phyloP scores from a whole-genome alignment of 2,113 vertebrate genomes.

The Sebastes fasciatus region DNA sequence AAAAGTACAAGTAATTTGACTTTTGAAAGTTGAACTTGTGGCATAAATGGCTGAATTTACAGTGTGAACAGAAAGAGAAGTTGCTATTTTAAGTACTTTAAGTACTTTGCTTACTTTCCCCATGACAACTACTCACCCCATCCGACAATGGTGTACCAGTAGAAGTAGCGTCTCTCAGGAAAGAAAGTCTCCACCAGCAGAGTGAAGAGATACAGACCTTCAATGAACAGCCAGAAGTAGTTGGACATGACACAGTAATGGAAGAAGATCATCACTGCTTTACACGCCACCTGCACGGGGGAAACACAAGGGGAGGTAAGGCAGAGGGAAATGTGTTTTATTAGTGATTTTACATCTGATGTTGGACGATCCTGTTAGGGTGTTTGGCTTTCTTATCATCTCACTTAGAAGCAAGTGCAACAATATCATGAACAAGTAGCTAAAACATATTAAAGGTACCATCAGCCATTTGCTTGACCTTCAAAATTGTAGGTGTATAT shows the following conservation, averaged over 20 bases:
- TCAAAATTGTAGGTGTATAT: neutral
- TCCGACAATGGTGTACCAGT: constrained; percentile 90
- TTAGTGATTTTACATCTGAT: constrained; percentile 2
- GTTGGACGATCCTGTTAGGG: neutral
- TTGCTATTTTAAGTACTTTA: neutral
- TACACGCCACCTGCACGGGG: constrained; percentile 91
- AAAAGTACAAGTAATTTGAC: neutral
- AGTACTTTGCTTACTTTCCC: no score
- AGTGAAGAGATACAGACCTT: constrained; percentile 97
- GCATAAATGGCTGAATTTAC: neutral
- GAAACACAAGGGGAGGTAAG: constrained; percentile 1
- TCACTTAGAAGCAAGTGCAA: neutral
- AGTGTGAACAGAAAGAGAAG: neutral
- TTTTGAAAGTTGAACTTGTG: neutral
- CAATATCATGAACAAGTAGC: neutral
- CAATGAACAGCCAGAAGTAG: constrained; percentile 99
- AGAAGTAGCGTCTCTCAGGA: constrained; percentile 96
- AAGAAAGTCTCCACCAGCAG: constrained; percentile 98
- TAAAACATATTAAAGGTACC: neutral
- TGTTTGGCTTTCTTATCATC: neutral
- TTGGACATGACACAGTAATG: constrained; percentile 99
- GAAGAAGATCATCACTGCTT: constrained; percentile 97
- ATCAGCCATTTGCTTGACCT: neutral
- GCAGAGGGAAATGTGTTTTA: neutral
- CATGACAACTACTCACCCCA: constrained; percentile 79